These are phyloP conservation scores for Lasius platythorax DNA, from an alignment of 2,888 invertebrate genomes.

Conservation along the genomic window DNA sequence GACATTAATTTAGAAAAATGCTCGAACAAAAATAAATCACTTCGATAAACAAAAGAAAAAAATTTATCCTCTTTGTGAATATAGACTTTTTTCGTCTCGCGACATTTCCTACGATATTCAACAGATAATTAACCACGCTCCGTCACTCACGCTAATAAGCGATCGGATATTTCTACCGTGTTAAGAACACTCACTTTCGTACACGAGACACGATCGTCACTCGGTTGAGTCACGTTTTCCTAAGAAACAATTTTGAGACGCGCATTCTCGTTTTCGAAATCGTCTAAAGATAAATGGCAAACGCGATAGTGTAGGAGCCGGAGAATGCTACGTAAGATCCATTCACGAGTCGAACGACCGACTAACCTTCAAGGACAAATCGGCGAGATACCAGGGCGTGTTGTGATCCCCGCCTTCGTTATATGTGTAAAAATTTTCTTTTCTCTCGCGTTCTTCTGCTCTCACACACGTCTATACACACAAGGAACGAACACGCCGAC, in stretches of 20 bases:
- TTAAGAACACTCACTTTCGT: background rate
- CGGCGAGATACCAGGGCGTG: constrained; percentile 38
- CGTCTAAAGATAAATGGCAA: too few species aligned
- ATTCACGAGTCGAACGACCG: constrained; percentile 32
- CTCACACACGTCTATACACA: background rate
- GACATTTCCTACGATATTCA: background rate
- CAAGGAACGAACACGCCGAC: constrained; percentile 34
- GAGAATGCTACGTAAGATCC: constrained; percentile 3
- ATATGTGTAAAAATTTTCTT: constrained; percentile 24
- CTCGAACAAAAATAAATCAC: too few species aligned
- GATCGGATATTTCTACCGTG: background rate
- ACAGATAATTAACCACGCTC: constrained; percentile 13
- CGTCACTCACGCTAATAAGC: background rate
- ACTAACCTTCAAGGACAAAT: constrained; percentile 48
- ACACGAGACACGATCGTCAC: background rate
- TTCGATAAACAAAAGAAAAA: background rate
- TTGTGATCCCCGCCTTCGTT: background rate
- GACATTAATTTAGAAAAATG: background rate
- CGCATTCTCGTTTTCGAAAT: background rate
- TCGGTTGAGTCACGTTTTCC: background rate
- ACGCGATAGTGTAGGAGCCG: too few species aligned
- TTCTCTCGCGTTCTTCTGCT: background rate
- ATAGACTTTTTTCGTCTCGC: background rate
- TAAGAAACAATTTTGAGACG: background rate
- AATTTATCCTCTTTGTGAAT: background rate